Evolutionary conservation across 1,140 invertebrate genomes (phyloP), one percentile per base, ranked within the genome.

Genomic region (Octopus sinensis): DNA sequence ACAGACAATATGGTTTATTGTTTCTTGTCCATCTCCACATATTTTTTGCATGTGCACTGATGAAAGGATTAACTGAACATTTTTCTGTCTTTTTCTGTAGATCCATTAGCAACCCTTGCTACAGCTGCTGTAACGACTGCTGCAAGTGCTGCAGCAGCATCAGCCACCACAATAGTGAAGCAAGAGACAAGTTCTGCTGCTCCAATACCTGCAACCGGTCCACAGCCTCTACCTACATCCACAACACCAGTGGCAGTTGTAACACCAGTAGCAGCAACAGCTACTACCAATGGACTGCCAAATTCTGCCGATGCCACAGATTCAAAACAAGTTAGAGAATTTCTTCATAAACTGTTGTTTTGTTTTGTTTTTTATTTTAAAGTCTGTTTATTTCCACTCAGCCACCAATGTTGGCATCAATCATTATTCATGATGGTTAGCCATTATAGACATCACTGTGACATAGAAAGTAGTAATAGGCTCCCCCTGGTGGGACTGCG

Each of bases 101-200:
- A 94, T 88, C 93, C 94, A n/a, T 88, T 95, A 71, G 92, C 94
- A 54, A 95, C 95, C 1, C 88, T 95, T 13, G 94, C 95, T 13
- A 93, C 94, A 73, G 95, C 94, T 81, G 94, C 94, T 43, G 91
- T 94, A 52, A 91, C 91, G 7, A 92, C 92, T 83, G 93, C 88
- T 30, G 86, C 52, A 6, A 77, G 43, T 77, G 76, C 76, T 81
- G 94, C 94, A 43, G 91, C 94, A 53, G 87, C 82, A 79, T 81
- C 84, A 51, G 84, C 85, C 52, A 81, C 82, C 5, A 80, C 84
- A 23, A 76, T 77, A n/a, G 81, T 85, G 5, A 87, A 86, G 83
- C 84, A 84, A 76, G 85, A 87, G 80, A 82, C 81, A 12, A 82
- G 80, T 76, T 23, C 17, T 23, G 73, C 56, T 76, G 53, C 78